Evolutionary conservation across 2,113 vertebrate genomes (phyloP), one percentile per base, ranked within the genome.

Genomic region (Balaeniceps rex): DNA sequence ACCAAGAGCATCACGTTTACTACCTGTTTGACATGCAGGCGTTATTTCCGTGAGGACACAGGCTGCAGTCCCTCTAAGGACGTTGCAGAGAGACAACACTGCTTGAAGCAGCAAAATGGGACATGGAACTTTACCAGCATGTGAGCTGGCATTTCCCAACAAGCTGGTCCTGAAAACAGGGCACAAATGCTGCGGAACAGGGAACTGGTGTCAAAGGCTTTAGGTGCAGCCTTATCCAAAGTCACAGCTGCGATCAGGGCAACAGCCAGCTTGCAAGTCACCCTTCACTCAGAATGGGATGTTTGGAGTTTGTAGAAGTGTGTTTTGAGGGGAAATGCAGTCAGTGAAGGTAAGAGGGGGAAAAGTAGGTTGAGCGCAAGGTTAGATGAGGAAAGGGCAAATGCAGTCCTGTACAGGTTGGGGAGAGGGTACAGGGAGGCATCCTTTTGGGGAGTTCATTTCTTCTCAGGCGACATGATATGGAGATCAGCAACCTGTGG

Each of bases 41-140:
- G 0, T 66, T 91, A 58, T 31, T 80, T 83, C 70, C 2, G 0
- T n/a, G 63, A 70, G 38, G 18, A 28, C 49, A 10, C 0, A 2
- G 23, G 51, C 79, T 94, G 25, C 68, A 47, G 42, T 47, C 23
- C 22, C 54, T 54, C 54, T 54, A 2, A 71, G 79, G 79, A 13
- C 3, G 0, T 2, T 36, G 61, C 55, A 49, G 42, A 38, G 44
- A 31, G 24, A n/a, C 34, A 28, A 5, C 34, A 9, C 36, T 78
- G 82, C 58, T 88, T 88, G 71, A 25, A 47, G 38, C 60, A 80
- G 44, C 14, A 16, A n/a, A 51, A 38, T 2, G 2, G 55, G 55
- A n/a, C 57, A 1, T 9, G n/a, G n/a, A 81, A 13, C 75, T 86
- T 66, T 29, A 21, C 17, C 54, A 26, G 51, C 29, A 38, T 0